Conservation (phyloP, 2,888 invertebrate genomes). For the Scaptomyza reducta region DNA sequence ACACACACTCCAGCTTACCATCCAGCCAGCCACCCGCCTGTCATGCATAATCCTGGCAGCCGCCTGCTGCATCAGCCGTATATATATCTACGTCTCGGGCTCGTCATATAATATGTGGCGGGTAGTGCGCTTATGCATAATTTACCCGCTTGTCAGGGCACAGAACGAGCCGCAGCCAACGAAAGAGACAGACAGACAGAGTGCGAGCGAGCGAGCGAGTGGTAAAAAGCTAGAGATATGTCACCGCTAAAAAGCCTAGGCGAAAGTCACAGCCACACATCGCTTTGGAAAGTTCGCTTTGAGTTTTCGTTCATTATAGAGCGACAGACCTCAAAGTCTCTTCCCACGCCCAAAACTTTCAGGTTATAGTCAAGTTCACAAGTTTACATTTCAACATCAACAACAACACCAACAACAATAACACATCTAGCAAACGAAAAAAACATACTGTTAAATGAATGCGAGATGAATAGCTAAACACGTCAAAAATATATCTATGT, state of each 20-base stretch:
- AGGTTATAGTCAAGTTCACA: slow-evolving; percentile 19
- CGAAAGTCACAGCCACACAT: slow-evolving; percentile 39
- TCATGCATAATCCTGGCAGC: slow-evolving; percentile 74
- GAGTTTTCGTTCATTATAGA: slow-evolving; percentile 22
- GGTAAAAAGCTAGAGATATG: slow-evolving; percentile 25
- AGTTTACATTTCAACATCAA: slow-evolving; percentile 4
- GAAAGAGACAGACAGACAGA: slow-evolving; percentile 1
- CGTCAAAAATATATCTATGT: neutral
- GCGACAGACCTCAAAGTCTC: slow-evolving; percentile 28
- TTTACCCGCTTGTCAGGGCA: slow-evolving; percentile 70
- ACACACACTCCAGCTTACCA: neutral
- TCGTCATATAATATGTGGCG: slow-evolving; percentile 78
- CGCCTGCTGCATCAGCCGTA: slow-evolving; percentile 72
- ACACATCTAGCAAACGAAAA: neutral
- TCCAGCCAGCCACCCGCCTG: slow-evolving; percentile 14
- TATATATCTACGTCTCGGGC: slow-evolving; percentile 49
- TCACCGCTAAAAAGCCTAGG: slow-evolving; percentile 51
- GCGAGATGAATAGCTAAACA: slow-evolving; percentile 5
- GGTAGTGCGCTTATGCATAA: slow-evolving; percentile 79
- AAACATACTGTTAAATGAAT: neutral
- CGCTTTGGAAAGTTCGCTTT: slow-evolving; percentile 14
- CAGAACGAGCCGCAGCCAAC: slow-evolving; percentile 32
- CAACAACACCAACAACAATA: neutral
- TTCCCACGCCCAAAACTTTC: neutral
- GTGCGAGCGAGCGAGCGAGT: neutral